These are phyloP conservation scores for Acanthopleura granulata DNA, from an alignment of 2,888 invertebrate species.

Conservation along the genomic window DNA sequence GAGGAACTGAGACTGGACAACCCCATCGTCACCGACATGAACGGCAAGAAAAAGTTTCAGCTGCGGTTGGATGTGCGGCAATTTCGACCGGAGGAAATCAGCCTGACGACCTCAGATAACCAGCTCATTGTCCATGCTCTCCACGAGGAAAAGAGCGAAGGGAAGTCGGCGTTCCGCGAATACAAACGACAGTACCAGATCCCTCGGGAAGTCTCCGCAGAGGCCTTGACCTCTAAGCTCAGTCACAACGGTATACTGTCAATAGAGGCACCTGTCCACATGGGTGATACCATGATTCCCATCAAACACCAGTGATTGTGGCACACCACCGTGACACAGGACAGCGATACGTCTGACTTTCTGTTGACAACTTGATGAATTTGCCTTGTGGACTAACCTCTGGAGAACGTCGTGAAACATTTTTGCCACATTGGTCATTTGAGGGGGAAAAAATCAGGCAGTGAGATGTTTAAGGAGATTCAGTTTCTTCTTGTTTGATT, in stretches of 20 bases:
- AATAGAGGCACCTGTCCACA: constrained; percentile 89
- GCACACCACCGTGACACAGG: no score
- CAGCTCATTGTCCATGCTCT: constrained; percentile 93
- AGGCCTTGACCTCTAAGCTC: constrained; percentile 93
- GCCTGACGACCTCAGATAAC: constrained; percentile 98
- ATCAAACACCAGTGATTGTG: constrained; percentile 70
- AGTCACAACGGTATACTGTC: constrained; percentile 97
- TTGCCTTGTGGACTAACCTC: no score
- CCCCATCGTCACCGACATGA: constrained; percentile 66
- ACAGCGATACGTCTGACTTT: no score
- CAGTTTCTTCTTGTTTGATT: no score
- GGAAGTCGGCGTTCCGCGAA: constrained; percentile 96
- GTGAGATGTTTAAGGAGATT: no score
- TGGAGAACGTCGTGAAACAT: no score
- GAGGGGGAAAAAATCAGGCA: no score
- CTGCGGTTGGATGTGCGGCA: constrained; percentile 97
- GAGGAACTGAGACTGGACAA: constrained; percentile 57
- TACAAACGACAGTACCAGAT: constrained; percentile 97
- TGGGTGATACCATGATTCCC: constrained; percentile 82
- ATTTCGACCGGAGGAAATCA: constrained; percentile 95
- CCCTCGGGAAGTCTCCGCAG: constrained; percentile 97
- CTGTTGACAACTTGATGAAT: no score
- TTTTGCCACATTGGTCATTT: no score
- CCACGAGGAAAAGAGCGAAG: constrained; percentile 97
- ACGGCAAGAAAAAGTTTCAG: constrained; percentile 89